Evolutionary conservation across 2,113 vertebrate species (phyloP), one percentile per base, ranked within the genome.

Genomic region (Phylloscopus trochilus): DNA sequence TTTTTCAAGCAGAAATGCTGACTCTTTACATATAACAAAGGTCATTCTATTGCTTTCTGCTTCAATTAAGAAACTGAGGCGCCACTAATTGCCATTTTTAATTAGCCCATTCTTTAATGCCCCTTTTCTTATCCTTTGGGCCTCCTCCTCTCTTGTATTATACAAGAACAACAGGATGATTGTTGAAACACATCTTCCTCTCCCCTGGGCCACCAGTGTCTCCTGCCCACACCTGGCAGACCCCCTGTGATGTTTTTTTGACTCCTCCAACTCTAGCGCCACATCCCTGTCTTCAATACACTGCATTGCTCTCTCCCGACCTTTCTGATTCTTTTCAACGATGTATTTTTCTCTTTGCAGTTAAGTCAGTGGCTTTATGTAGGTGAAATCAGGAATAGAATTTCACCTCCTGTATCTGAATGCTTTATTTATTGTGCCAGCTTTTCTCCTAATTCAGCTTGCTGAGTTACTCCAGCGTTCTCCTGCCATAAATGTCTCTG

Each of bases 1-100:
- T 81, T 89, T 89, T 89, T 22, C 35, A 74, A 93, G 73, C 41
- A 85, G 83, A 90, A 93, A 79, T 69, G 52, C 72, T 82, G 66
- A 72, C 35, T 88, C n/a, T 83, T 68, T 70, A 31, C 28, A 18
- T 74, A 52, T 64, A 59, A 66, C 37, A 81, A 86, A 86, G 53
- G 67, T 74, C 7, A 43, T 76, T 80, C 27, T 79, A 23, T 64
- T 82, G 35, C 68, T 89, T 89, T 93, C 46, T 74, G 15, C 63
- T 93, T 89, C 62, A 53, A 5, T 77, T 66, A 56, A 87, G 73
- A 56, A 55, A 26, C 28, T 60, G 77, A 90, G 86, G 47, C 2
- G 7, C 28, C 5, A 17, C n/a, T 64, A 46, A 82, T 49, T 88
- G 67, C 37, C 23, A 53, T 77, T 76, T 89, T 73, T 66, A 91